Evolutionary conservation across 2,113 vertebrate genomes (phyloP), one percentile per base, ranked within the genome.

Genomic region (Sebastes fasciatus): DNA sequence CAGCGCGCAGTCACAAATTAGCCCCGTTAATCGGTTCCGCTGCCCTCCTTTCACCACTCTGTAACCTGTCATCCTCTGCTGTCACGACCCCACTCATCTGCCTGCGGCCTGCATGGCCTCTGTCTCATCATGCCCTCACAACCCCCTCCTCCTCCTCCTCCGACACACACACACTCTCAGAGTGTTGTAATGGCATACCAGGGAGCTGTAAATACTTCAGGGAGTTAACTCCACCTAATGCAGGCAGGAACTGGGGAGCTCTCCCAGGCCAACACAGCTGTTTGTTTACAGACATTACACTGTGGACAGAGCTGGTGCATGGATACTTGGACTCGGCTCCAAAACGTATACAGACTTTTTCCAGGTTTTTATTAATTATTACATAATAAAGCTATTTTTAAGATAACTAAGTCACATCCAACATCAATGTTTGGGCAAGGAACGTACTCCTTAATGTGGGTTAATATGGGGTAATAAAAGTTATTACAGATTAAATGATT

Each of bases 131-230:
- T 93, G 86, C 86, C 89, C 88, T 84, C 64, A n/a, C 65, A 79
- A 60, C 75, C 86, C 74, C 86, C 65, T 49, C 65, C 83, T 48
- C 65, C 42, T 9, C 49, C 42, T 0, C 4, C 77, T 21, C 66
- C 73, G 78, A 84, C 43, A 80, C 78, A 84, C 75, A 74, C 71
- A 48, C 64, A 84, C 70, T 86, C 61, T 26, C 60, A 75, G 14
- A 84, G 83, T 92, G 91, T 87, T 89, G 86, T 92, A 92, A 92
- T 90, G 89, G 88, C 93, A 94, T 94, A 95, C 93, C 92, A 94
- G 82, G 90, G 90, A 93, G 93, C 93, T 91, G 89, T 93, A 94
- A 94, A 94, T 91, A 93, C 92, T 93, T 93, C 81, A 83, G 91
- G 89, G 92, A 94, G 90, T 94, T 92, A 94, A 93, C 93, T 90